Conservation (phyloP, 2,113 vertebrate genomes). For the Nesogale talazaci region DNA sequence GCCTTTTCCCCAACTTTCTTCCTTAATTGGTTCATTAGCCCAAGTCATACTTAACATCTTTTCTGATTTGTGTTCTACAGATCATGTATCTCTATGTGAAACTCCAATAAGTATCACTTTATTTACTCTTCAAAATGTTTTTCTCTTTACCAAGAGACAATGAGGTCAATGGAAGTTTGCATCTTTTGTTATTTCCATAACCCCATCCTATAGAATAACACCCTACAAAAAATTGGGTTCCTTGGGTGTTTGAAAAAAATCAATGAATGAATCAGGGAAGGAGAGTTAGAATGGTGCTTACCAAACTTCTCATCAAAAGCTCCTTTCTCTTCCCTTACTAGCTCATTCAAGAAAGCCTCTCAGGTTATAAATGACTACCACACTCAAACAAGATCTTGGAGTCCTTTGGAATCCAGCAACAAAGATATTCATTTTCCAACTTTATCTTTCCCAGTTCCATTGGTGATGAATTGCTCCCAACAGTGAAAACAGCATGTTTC, state of each 20-base stretch:
- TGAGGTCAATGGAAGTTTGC: background rate
- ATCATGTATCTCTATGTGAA: background rate
- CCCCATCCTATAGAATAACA: background rate
- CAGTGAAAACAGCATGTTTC: background rate
- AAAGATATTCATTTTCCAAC: background rate
- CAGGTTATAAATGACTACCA: background rate
- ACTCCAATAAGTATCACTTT: background rate
- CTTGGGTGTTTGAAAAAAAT: background rate
- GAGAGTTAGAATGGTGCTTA: background rate
- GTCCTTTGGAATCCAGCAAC: background rate
- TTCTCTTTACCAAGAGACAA: background rate
- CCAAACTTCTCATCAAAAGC: background rate
- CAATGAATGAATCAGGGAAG: background rate
- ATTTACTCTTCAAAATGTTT: background rate
- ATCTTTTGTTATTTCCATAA: background rate
- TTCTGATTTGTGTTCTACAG: background rate
- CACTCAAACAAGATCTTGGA: background rate
- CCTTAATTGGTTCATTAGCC: background rate
- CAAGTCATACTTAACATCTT: background rate
- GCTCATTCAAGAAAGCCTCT: background rate
- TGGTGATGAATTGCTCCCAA: slow-evolving; percentile 13
- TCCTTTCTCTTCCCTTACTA: background rate
- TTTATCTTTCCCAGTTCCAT: slow-evolving; percentile 10
- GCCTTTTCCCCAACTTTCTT: background rate
- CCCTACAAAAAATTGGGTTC: background rate